Base-by-base conservation (phyloP, 2,113 vertebrate species). In the Alectura lathami region DNA sequence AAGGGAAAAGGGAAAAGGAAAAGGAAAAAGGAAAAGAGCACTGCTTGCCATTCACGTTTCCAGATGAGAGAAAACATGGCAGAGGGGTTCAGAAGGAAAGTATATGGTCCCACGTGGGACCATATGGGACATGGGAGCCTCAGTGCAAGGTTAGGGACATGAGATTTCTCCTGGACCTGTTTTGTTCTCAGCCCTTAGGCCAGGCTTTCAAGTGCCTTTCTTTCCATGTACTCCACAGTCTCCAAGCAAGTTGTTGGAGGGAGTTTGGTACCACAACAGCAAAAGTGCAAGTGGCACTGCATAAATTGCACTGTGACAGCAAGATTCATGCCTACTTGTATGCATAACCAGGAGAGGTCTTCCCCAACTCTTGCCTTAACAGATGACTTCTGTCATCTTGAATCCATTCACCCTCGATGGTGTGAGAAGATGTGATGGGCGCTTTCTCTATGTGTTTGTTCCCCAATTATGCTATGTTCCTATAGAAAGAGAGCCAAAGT, bases 221-320 rank as follows among this genome's bases (percentile, higher is more conserved):
- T 62, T 91, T 77, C 42, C 29, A n/a, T 4, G 4, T 3, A 21
- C 32, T 15, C 6, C 60, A 13, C 34, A 45, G 8, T 1, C 13
- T 62, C 36, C 36, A 17, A n/a, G 16, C 3, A 76, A 74, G 13
- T 24, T 70, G 86, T 47, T 27, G 30, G 51, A 22, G 34, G 42
- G 74, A 67, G 24, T 73, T 47, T 38, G 29, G 6, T 43, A 6
- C 0, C 0, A 81, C 60, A 91, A 47, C 12, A 70, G 8, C 4
- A 42, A 11, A 91, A 78, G 14, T 27, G 16, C 36, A 3, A 0
- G 0, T 57, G 34, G 2, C 30, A 8, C 17, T 34, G 2, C 17
- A 6, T 3, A 24, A 80, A 29, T 3, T 29, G 12, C 23, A 1
- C 20, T 6, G 4, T 57, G 16, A 6, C 29, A 8, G 34, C 27